These are phyloP conservation scores for Caenorhabditis plicata DNA, from an alignment of 2,888 invertebrate genomes.

Conservation along the genomic window DNA sequence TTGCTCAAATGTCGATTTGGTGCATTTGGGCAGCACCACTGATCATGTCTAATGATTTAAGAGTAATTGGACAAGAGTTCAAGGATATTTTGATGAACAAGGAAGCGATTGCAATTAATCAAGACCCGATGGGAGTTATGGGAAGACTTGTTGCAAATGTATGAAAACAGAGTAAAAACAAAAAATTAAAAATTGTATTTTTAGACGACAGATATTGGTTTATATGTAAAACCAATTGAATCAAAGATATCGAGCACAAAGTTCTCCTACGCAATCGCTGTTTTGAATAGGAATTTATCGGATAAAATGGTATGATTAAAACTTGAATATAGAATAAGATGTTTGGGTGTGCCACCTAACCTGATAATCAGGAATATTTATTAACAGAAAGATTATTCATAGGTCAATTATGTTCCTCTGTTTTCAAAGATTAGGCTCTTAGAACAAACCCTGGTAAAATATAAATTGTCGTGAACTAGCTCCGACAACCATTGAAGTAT, in stretches of 20 bases:
- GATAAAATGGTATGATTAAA: slow-evolving; percentile 9
- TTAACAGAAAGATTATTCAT: no score
- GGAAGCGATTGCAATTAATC: slow-evolving; percentile 62
- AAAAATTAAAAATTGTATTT: slow-evolving; percentile 4
- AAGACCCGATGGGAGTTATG: slow-evolving; percentile 65
- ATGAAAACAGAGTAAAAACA: slow-evolving; percentile 4
- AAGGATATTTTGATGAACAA: slow-evolving; percentile 56
- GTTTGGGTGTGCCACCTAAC: no score
- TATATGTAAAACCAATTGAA: slow-evolving; percentile 56
- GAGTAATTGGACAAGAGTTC: slow-evolving; percentile 48
- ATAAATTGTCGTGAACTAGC: no score
- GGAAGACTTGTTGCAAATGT: slow-evolving; percentile 61
- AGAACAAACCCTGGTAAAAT: no score
- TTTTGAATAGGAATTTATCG: slow-evolving; percentile 49
- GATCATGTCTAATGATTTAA: slow-evolving; percentile 60
- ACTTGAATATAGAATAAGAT: not conserved
- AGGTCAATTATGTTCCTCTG: no score
- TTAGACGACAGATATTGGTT: slow-evolving; percentile 51
- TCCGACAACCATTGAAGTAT: no score
- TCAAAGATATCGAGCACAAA: slow-evolving; percentile 38
- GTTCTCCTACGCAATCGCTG: slow-evolving; percentile 55
- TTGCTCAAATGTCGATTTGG: slow-evolving; percentile 62
- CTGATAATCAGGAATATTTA: no score
- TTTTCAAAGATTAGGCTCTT: no score
- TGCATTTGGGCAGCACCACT: slow-evolving; percentile 65